Evolutionary conservation across 2,888 invertebrate genomes (phyloP).

Genomic region (Junonia oenone): DNA sequence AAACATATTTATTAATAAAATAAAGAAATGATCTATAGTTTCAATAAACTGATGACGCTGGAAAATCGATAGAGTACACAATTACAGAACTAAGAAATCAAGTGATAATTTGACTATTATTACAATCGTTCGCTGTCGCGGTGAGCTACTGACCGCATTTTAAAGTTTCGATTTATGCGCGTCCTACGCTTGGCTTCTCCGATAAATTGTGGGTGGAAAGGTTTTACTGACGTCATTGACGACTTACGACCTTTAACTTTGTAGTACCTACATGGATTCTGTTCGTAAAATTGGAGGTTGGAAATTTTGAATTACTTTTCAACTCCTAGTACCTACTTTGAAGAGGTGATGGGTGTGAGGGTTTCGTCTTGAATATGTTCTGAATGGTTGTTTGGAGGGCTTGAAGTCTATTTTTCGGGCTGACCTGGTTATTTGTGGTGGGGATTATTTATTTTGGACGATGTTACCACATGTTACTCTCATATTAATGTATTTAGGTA

Average conservation of each 20-base stretch:
- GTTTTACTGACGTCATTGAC: slow-evolving; percentile 56
- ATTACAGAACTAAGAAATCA: not conserved
- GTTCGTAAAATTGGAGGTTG: not conserved
- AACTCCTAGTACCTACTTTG: too few relatives aligned
- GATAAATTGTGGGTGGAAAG: slow-evolving; percentile 56
- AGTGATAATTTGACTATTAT: slow-evolving; percentile 11
- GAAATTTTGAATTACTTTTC: too few relatives aligned
- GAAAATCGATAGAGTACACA: not conserved
- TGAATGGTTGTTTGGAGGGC: too few relatives aligned
- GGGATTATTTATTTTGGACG: too few relatives aligned
- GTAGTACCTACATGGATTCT: not conserved
- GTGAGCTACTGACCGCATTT: slow-evolving; percentile 49
- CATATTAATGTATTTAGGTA: too few relatives aligned
- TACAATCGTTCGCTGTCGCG: slow-evolving; percentile 23
- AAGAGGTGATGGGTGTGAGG: too few relatives aligned
- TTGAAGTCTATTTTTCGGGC: too few relatives aligned
- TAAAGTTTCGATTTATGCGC: slow-evolving; percentile 47
- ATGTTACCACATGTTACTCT: too few relatives aligned
- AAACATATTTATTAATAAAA: not conserved
- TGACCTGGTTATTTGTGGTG: too few relatives aligned
- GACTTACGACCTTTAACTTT: slow-evolving; percentile 10
- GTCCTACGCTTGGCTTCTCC: slow-evolving; percentile 38
- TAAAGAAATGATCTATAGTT: not conserved
- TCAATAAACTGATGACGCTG: too few relatives aligned
- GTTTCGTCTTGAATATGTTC: too few relatives aligned